Percentiles rank a stretch among this genome's conserved stretches.
Conservation (phyloP, 1,140 invertebrate species). For the Aporrectodea caliginosa region DNA sequence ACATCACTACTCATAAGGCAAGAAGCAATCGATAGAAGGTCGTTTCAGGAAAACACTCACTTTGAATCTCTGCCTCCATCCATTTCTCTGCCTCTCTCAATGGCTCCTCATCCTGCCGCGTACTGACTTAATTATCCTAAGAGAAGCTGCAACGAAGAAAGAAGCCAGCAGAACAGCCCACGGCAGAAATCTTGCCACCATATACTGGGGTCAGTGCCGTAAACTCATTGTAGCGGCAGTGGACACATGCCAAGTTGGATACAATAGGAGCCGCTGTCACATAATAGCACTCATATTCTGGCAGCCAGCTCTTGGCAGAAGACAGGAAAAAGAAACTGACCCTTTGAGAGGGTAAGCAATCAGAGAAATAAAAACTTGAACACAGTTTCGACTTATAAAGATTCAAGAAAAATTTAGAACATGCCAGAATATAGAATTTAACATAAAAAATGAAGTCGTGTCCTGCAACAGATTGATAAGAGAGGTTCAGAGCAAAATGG, state of each 20-base stretch:
- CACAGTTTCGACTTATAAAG: too few species aligned
- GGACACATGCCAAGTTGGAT: background rate
- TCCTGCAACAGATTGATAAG: too few species aligned
- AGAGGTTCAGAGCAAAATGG: too few species aligned
- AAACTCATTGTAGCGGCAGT: background rate
- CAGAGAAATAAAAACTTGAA: too few species aligned
- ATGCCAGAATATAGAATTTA: too few species aligned
- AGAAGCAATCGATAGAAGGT: background rate
- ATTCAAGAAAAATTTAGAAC: too few species aligned
- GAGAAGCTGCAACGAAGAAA: background rate
- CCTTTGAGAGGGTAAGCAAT: too few species aligned
- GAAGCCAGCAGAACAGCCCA: background rate
- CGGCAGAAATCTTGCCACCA: background rate
- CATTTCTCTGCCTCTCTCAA: background rate
- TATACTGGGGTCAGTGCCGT: background rate
- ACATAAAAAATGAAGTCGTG: too few species aligned
- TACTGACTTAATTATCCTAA: background rate
- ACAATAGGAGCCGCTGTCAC: too few species aligned
- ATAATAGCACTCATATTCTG: too few species aligned
- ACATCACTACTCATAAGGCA: background rate
- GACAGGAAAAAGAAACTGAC: too few species aligned
- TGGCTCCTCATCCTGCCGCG: background rate
- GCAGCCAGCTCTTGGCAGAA: too few species aligned
- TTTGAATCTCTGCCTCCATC: background rate
- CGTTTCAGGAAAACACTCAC: background rate